phyloP scores from a whole-genome alignment of 2,113 vertebrate genomes.

The Lepisosteus oculatus region DNA sequence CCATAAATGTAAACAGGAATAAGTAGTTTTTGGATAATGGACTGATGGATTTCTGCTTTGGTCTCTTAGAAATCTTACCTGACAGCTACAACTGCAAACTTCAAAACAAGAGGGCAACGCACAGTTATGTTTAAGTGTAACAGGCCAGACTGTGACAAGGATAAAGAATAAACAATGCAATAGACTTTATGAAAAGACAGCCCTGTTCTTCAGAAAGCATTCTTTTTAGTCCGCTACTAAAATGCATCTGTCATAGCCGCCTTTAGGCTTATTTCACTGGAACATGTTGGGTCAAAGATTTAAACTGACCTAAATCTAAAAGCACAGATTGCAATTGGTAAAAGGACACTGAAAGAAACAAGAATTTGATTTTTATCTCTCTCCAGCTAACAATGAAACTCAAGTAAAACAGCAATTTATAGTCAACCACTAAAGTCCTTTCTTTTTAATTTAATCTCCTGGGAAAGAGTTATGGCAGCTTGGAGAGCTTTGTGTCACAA shows the following conservation, averaged over 20 bases:
- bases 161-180: constrained; percentile 1
- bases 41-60: too few relatives aligned
- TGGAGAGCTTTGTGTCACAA: constrained; percentile 12
- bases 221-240: constrained; percentile 11
- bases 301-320: constrained; percentile 28
- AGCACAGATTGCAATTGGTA: constrained; percentile 4
- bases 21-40: too few relatives aligned
- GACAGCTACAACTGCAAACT: too few relatives aligned
- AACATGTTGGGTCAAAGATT: constrained; percentile 11
- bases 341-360: neutral
- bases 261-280: constrained; percentile 6
- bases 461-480: constrained; percentile 29
- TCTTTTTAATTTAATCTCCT: constrained; percentile 36
- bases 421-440: constrained; percentile 36
- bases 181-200: neutral
- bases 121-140: neutral
- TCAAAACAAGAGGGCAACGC: too few relatives aligned
- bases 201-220: constrained; percentile 10
- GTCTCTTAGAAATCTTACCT: too few relatives aligned
- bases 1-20: too few relatives aligned
- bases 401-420: neutral
- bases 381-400: constrained; percentile 11
- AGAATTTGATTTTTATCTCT: constrained; percentile 13
- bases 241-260: constrained; percentile 21
- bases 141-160: neutral